Conservation (phyloP, 2,888 invertebrate genomes). For the Celastrina argiolus region DNA sequence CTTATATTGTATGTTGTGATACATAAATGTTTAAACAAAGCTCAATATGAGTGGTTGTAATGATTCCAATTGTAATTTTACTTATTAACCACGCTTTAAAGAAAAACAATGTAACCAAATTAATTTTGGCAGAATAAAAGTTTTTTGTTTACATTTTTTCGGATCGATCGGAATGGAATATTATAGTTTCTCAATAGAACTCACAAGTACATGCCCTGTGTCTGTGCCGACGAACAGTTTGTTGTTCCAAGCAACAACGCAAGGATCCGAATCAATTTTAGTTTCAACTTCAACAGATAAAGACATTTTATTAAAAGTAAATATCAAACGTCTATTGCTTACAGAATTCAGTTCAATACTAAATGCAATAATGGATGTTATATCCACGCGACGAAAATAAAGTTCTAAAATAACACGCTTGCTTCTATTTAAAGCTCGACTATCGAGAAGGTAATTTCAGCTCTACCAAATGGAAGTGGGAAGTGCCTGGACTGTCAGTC, state of each 20-base stretch:
- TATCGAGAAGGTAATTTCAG: background rate
- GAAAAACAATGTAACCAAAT: too few relatives aligned
- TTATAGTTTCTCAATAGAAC: conserved; percentile 31
- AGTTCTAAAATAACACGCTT: conserved; percentile 17
- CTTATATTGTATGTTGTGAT: too few relatives aligned
- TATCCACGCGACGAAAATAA: conserved; percentile 21
- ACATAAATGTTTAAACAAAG: too few relatives aligned
- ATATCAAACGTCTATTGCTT: conserved; percentile 11
- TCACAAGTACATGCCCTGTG: conserved; percentile 60
- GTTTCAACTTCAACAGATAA: conserved; percentile 52
- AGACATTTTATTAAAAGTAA: conserved; percentile 47
- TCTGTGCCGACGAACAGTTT: conserved; percentile 61
- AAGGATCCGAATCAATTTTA: conserved; percentile 59
- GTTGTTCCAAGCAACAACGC: conserved; percentile 56
- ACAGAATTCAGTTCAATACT: conserved; percentile 14
- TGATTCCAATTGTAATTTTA: too few relatives aligned
- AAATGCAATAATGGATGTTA: background rate
- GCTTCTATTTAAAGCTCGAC: conserved; percentile 6
- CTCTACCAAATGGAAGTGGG: background rate
- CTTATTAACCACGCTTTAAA: too few relatives aligned
- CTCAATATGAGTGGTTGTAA: too few relatives aligned
- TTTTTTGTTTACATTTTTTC: too few relatives aligned
- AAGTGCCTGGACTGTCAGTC: too few relatives aligned
- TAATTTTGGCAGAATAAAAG: too few relatives aligned
- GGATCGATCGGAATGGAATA: background rate